Conservation (phyloP, 2,113 vertebrate species). For the Strigops habroptila region DNA sequence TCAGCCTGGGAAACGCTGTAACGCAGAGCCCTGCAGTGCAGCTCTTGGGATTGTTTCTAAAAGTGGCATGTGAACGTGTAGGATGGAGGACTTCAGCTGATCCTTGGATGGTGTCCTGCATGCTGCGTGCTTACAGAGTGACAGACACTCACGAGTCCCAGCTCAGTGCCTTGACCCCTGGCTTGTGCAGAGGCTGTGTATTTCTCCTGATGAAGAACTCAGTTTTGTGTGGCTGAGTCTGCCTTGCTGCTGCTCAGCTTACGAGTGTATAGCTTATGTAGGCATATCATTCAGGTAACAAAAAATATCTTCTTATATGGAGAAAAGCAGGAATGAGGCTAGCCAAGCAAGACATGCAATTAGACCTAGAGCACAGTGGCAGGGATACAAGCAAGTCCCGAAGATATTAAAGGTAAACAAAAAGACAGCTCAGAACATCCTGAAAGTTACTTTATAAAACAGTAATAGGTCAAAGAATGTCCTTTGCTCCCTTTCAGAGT, state of each 20-base stretch:
- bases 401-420: background rate
- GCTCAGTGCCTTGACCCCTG: background rate
- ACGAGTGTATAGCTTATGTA: background rate
- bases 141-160: rapidly evolving
- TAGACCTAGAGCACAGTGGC: background rate
- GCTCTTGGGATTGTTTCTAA: background rate
- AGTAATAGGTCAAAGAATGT: background rate
- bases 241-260: background rate
- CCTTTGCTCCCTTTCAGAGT: background rate
- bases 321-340: background rate
- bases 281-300: background rate
- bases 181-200: background rate
- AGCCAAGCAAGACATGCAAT: background rate
- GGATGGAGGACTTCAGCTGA: background rate
- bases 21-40: background rate
- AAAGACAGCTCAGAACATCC: background rate
- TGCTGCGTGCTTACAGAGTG: background rate
- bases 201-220: background rate
- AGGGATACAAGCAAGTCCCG: background rate
- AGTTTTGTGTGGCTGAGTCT: background rate
- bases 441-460: background rate
- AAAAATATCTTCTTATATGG: background rate
- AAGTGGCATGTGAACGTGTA: background rate
- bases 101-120: background rate
- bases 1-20: background rate